Percentiles rank a stretch among this genome's conserved stretches.
Evolutionary conservation across 2,888 invertebrate genomes (phyloP).

Genomic region (Digitonthophagus gazella): DNA sequence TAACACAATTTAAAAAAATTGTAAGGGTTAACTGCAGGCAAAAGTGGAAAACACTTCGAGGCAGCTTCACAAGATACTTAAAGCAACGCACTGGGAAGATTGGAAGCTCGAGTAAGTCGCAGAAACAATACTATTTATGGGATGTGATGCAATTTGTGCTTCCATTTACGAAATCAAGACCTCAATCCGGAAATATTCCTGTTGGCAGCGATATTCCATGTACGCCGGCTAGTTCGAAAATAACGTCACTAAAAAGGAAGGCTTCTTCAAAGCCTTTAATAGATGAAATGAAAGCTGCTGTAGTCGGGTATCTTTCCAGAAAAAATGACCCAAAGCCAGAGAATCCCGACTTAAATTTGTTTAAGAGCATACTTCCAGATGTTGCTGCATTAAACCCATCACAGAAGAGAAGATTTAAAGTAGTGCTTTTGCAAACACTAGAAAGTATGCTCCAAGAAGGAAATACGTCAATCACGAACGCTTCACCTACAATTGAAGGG

Average conservation of each 20-base stretch:
- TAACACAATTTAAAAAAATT: background rate
- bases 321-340: conserved; percentile 7
- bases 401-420: conserved; percentile 11
- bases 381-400: background rate
- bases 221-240: background rate
- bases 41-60: conserved; percentile 13
- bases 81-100: background rate
- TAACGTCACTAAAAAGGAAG: background rate
- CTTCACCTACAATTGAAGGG: too few relatives aligned
- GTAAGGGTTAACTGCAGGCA: conserved; percentile 1
- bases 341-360: conserved; percentile 8
- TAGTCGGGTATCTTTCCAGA: conserved; percentile 5
- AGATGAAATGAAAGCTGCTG: conserved; percentile 7
- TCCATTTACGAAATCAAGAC: background rate
- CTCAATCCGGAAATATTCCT: conserved; percentile 9
- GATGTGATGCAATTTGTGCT: conserved; percentile 16
- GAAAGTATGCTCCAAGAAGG: conserved; percentile 7
- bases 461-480: too few relatives aligned
- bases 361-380: conserved; percentile 13
- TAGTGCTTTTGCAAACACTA: background rate
- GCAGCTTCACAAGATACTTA: background rate
- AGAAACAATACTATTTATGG: conserved; percentile 3
- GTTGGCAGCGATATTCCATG: conserved; percentile 1
- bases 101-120: background rate
- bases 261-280: background rate